phyloP scores from a whole-genome alignment of 2,113 vertebrate genomes.

The Stomatorhinus ivindoensis region DNA sequence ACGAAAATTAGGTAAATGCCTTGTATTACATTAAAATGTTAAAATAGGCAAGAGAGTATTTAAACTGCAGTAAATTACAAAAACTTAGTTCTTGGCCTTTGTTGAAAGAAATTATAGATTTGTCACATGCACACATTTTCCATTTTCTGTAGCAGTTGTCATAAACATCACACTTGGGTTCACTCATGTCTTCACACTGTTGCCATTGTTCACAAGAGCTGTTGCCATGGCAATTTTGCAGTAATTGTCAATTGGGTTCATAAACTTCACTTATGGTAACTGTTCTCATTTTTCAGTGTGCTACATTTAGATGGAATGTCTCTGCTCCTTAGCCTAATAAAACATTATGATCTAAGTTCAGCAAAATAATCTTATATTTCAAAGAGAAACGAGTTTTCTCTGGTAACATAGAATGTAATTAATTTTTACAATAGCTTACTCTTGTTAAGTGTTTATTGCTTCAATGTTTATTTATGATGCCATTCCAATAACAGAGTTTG shows the following conservation, averaged over 20 bases:
- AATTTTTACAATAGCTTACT: neutral
- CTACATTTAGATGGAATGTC: neutral
- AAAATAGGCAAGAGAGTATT: neutral
- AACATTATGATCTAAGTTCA: neutral
- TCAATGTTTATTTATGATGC: neutral
- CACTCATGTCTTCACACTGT: conserved; percentile 4
- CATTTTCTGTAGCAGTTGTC: neutral
- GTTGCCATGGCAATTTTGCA: neutral
- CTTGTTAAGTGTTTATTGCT: neutral
- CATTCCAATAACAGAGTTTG: neutral
- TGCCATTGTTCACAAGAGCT: too few relatives aligned
- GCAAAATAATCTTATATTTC: neutral
- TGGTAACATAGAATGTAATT: neutral
- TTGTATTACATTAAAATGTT: neutral
- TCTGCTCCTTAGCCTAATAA: neutral
- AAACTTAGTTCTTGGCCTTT: neutral
- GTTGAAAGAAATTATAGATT: neutral
- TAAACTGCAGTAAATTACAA: neutral
- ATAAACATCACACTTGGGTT: neutral
- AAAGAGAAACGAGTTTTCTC: neutral
- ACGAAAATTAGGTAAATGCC: neutral
- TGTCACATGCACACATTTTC: neutral
- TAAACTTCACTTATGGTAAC: neutral
- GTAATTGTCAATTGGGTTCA: neutral
- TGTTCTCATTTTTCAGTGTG: too few relatives aligned